Evolutionary conservation across 2,888 invertebrate species (phyloP).

Genomic region (Lycophotia porphyrea): DNA sequence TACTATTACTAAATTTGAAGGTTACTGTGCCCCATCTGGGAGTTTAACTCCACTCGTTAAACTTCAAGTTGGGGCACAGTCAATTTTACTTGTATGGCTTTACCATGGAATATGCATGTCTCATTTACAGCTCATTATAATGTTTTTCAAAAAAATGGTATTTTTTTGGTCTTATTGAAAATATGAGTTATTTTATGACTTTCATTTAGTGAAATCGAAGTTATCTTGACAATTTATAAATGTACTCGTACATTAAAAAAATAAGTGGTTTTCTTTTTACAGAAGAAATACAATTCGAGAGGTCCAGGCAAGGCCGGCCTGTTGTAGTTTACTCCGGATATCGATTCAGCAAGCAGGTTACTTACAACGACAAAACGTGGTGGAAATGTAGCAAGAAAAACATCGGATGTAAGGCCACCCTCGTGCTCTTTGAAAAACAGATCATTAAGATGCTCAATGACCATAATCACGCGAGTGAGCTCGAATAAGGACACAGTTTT

Average conservation of each 20-base stretch:
- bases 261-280: slow-evolving; percentile 1
- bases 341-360: slow-evolving; percentile 29
- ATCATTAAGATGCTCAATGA: slow-evolving; percentile 61
- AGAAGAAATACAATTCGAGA: slow-evolving; percentile 29
- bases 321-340: slow-evolving; percentile 36
- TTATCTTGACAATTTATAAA: neutral
- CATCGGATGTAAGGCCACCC: slow-evolving; percentile 69
- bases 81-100: too few species aligned
- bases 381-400: slow-evolving; percentile 62
- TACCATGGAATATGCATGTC: too few species aligned
- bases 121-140: too few species aligned
- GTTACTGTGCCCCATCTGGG: too few species aligned
- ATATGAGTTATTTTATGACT: too few species aligned
- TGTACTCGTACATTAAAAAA: neutral
- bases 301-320: slow-evolving; percentile 30
- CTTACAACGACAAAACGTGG: slow-evolving; percentile 32
- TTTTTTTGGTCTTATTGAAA: too few species aligned
- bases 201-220: neutral
- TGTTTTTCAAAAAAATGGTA: too few species aligned
- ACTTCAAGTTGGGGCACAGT: too few species aligned
- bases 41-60: too few species aligned
- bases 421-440: slow-evolving; percentile 65
- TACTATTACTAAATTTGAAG: too few species aligned
- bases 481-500: neutral
- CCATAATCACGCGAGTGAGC: slow-evolving; percentile 58